Evolutionary conservation across 2,888 invertebrate species (phyloP).

Genomic region (Latheticus oryzae): DNA sequence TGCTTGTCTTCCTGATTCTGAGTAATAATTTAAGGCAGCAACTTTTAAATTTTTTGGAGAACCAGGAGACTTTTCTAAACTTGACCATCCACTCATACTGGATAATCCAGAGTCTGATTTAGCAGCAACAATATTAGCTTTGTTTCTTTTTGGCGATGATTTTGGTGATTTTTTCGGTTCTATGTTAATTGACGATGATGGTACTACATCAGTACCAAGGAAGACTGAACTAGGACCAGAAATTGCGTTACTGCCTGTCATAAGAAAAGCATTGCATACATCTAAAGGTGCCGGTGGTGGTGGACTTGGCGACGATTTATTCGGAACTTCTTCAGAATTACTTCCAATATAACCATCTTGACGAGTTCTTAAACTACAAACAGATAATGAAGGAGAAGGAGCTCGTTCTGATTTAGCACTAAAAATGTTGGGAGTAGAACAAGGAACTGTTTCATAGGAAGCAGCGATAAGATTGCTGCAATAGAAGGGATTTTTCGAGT

Average conservation of each 20-base stretch:
- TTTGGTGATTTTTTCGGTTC: constrained; percentile 77
- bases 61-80: constrained; percentile 86
- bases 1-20: constrained; percentile 26
- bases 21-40: constrained; percentile 51
- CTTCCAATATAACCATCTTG: constrained; percentile 71
- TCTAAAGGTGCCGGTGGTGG: constrained; percentile 86
- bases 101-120: constrained; percentile 90
- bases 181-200: constrained; percentile 61
- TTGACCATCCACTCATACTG: constrained; percentile 89
- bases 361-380: constrained; percentile 74
- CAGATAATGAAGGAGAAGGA: constrained; percentile 73
- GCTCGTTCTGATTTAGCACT: constrained; percentile 68
- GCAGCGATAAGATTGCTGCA: constrained; percentile 65
- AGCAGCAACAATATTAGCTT: constrained; percentile 76
- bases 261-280: constrained; percentile 67
- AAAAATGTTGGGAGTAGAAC: constrained; percentile 68
- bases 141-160: constrained; percentile 77
- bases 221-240: constrained; percentile 63
- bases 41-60: constrained; percentile 74
- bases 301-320: constrained; percentile 73
- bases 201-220: constrained; percentile 61
- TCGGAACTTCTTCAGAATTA: constrained; percentile 38
- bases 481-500: constrained; percentile 64
- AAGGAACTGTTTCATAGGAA: constrained; percentile 66
- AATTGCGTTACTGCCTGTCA: constrained; percentile 43